Evolutionary conservation across 2,888 invertebrate species (phyloP).

Genomic region (Trichopoda pennipes): DNA sequence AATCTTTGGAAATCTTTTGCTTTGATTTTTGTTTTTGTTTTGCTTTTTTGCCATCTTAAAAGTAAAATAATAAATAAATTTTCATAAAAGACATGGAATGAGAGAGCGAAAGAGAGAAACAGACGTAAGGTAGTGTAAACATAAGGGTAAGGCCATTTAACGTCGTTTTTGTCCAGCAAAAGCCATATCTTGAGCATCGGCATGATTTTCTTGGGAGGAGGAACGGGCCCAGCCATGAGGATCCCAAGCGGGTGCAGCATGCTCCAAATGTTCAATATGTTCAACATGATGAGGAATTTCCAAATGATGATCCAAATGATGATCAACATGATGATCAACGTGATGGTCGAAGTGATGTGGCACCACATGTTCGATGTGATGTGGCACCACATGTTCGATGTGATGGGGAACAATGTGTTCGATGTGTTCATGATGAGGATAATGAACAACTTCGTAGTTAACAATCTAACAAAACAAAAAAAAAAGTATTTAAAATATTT

Average conservation of each 20-base stretch:
- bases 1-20: conserved; percentile 74
- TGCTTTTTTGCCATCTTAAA: conserved; percentile 54
- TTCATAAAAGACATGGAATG: conserved; percentile 52
- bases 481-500: neutral
- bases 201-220: conserved; percentile 81
- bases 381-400: conserved; percentile 77
- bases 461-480: conserved; percentile 82
- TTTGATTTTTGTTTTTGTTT: conserved; percentile 8
- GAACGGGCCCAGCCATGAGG: conserved; percentile 84
- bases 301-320: conserved; percentile 82
- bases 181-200: conserved; percentile 79
- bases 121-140: neutral
- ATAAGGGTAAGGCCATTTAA: conserved; percentile 63
- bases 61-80: conserved; percentile 65
- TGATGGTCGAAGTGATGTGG: conserved; percentile 78
- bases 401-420: conserved; percentile 72
- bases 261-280: conserved; percentile 81
- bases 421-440: conserved; percentile 83
- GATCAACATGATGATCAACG: conserved; percentile 80
- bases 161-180: conserved; percentile 78
- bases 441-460: conserved; percentile 93
- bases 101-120: conserved; percentile 13
- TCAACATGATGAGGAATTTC: conserved; percentile 81
- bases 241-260: conserved; percentile 81
- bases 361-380: conserved; percentile 78